phyloP scores from a whole-genome alignment of 1,140 invertebrate genomes.

The Mycetomoellerius zeteki region DNA sequence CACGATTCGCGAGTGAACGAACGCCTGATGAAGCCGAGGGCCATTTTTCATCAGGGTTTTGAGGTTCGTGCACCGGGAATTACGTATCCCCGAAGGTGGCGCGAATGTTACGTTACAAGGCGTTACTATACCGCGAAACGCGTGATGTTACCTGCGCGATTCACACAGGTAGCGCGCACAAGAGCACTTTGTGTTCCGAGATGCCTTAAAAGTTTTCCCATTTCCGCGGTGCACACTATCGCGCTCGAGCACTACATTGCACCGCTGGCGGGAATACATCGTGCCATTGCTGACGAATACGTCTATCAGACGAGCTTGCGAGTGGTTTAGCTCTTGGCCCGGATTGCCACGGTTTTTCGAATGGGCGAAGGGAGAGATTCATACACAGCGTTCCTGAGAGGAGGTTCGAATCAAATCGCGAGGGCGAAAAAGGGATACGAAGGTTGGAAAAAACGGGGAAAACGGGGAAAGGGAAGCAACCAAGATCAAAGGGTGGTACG shows the following conservation, averaged over 20 bases:
- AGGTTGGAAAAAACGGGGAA: background rate
- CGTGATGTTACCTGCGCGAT: slow-evolving; percentile 45
- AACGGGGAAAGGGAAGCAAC: background rate
- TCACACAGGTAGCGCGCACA: slow-evolving; percentile 44
- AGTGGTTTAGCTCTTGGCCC: slow-evolving; percentile 58
- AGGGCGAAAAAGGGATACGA: background rate
- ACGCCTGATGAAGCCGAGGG: slow-evolving; percentile 30
- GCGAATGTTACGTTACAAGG: slow-evolving; percentile 5
- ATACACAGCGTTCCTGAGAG: slow-evolving; percentile 41
- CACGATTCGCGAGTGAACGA: slow-evolving; percentile 23
- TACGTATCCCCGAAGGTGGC: slow-evolving; percentile 56
- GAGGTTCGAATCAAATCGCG: slow-evolving; percentile 55
- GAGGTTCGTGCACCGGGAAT: slow-evolving; percentile 36
- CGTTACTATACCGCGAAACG: slow-evolving; percentile 9
- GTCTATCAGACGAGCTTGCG: slow-evolving; percentile 44
- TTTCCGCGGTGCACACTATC: slow-evolving; percentile 71
- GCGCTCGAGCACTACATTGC: slow-evolving; percentile 40
- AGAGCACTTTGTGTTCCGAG: slow-evolving; percentile 72
- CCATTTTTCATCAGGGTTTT: slow-evolving; percentile 34
- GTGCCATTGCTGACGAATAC: slow-evolving; percentile 42
- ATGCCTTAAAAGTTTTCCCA: slow-evolving; percentile 77
- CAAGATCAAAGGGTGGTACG: background rate
- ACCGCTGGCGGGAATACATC: slow-evolving; percentile 62
- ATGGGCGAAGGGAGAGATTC: slow-evolving; percentile 29
- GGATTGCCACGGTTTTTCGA: slow-evolving; percentile 62